Conservation (phyloP, 2,797 vertebrate species). For the Aselliscus stoliczkanus region DNA sequence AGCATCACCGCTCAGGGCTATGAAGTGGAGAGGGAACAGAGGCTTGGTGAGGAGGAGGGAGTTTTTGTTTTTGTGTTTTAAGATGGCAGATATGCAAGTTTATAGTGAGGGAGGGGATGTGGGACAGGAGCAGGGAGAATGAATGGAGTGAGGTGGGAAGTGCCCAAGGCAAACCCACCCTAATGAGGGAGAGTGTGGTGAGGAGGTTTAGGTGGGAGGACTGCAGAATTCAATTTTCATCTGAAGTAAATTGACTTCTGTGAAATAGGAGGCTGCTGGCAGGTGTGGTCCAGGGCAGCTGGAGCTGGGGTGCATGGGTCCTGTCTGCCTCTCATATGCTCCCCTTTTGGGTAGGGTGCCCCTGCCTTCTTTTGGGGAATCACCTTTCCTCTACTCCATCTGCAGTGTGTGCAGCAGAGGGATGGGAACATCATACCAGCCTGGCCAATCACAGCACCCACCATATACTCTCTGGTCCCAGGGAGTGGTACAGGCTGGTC, state of each 20-base stretch:
- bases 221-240: not conserved
- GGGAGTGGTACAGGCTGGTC: not conserved
- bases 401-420: not conserved
- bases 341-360: not conserved
- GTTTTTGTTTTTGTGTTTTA: not conserved
- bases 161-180: not conserved
- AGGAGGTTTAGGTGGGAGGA: not conserved
- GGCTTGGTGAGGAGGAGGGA: too few species aligned
- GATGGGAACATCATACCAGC: fast-evolving
- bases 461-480: fast-evolving
- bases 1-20: fast-evolving
- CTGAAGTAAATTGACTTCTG: not conserved
- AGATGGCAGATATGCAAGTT: not conserved
- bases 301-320: not conserved
- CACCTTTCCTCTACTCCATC: not conserved
- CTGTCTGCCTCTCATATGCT: not conserved
- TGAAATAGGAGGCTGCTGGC: not conserved
- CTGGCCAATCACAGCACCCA: not conserved
- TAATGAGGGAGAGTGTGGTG: not conserved
- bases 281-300: not conserved
- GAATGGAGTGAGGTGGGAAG: not conserved
- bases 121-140: not conserved
- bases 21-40: not conserved
- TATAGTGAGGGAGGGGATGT: not conserved
- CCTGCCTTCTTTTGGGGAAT: not conserved